phyloP scores from a whole-genome alignment of 2,113 vertebrate species.

The Nothocercus julius region DNA sequence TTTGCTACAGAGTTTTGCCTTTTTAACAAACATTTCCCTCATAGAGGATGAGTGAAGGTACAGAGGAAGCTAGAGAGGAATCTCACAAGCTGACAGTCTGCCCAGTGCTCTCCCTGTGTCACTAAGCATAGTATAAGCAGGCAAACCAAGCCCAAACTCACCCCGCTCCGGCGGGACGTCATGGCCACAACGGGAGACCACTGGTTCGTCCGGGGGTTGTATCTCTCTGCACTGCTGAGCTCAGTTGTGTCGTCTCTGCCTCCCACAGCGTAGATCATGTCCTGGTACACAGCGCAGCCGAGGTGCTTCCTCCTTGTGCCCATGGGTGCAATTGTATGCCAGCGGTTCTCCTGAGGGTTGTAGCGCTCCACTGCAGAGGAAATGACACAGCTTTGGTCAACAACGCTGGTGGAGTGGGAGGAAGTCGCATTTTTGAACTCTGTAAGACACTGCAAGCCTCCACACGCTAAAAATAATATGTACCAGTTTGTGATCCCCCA shows the following conservation, averaged over 20 bases:
- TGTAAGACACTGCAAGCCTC: not conserved
- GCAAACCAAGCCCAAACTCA: slow-evolving; percentile 69
- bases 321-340: slow-evolving; percentile 98
- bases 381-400: not conserved
- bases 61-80: not conserved
- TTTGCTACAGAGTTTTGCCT: not conserved
- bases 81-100: not conserved
- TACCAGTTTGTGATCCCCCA: not conserved
- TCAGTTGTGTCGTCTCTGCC: slow-evolving; percentile 97
- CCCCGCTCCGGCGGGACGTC: slow-evolving; percentile 96
- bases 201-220: slow-evolving; percentile 97
- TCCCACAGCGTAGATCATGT: slow-evolving; percentile 99
- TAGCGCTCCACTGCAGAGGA: slow-evolving; percentile 90
- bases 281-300: slow-evolving; percentile 97
- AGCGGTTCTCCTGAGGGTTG: slow-evolving; percentile 98
- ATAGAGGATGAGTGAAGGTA: not conserved
- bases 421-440: not conserved
- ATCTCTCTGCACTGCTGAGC: slow-evolving; percentile 95
- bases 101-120: not conserved
- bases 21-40: not conserved
- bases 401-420: not conserved
- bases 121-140: accelerated
- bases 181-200: slow-evolving; percentile 99
- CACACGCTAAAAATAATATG: not conserved
- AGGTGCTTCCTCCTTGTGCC: slow-evolving; percentile 96